phyloP scores from a whole-genome alignment of 1,140 invertebrate genomes.

The Xylocopa sonorina region DNA sequence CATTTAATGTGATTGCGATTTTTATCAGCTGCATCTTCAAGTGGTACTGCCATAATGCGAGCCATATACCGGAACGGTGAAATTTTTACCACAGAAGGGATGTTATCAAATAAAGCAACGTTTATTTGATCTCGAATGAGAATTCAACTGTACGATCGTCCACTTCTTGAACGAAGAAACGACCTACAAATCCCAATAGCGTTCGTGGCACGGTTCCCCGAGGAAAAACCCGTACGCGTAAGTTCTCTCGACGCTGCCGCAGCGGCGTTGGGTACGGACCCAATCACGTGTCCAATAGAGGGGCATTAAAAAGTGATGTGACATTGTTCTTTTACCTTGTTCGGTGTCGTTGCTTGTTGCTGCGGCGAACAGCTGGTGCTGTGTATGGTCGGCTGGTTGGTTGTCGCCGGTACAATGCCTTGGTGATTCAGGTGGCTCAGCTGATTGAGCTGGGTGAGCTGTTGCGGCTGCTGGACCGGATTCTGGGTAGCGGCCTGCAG shows the following conservation, averaged over 20 bases:
- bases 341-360: conserved; percentile 79
- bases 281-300: not conserved
- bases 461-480: conserved; percentile 71
- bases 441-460: conserved; percentile 76
- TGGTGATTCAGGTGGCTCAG: conserved; percentile 80
- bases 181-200: not conserved
- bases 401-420: conserved; percentile 75
- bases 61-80: too few species aligned
- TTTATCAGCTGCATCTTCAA: too few species aligned
- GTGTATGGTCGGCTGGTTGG: conserved; percentile 76
- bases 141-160: too few species aligned
- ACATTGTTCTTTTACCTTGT: conserved; percentile 76
- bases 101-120: too few species aligned
- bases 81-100: too few species aligned
- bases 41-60: too few species aligned
- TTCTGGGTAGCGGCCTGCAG: conserved; percentile 68
- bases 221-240: not conserved
- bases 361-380: conserved; percentile 81
- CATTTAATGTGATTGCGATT: too few species aligned
- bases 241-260: too few species aligned
- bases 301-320: conserved; percentile 2
- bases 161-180: not conserved
- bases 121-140: too few species aligned
- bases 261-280: not conserved
- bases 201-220: not conserved